Conservation (phyloP, 2,113 vertebrate species). For the Tonatia bakeri region DNA sequence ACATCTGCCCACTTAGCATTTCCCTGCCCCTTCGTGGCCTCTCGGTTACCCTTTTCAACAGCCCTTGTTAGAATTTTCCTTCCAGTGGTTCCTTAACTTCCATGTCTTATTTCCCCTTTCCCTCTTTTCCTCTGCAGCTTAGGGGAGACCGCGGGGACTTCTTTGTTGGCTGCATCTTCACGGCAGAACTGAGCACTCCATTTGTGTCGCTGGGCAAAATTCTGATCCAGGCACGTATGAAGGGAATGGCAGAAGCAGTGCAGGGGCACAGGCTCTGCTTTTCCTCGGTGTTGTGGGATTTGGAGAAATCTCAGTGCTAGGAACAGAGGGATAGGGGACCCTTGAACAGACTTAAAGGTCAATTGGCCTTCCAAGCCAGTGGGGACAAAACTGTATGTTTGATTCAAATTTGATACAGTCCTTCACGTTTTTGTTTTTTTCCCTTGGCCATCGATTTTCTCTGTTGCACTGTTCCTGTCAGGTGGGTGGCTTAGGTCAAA, state of each 20-base stretch:
- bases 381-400: not conserved
- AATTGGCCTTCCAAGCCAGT: not conserved
- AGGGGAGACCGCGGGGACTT: slow-evolving; percentile 93
- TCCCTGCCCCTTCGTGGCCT: not conserved
- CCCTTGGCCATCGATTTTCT: not conserved
- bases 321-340: not conserved
- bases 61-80: not conserved
- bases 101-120: not conserved
- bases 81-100: not conserved
- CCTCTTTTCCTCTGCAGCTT: slow-evolving; percentile 79
- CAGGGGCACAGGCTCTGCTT: not conserved
- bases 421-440: not conserved
- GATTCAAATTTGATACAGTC: not conserved
- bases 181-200: slow-evolving; percentile 96
- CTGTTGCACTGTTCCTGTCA: not conserved
- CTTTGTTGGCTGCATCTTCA: slow-evolving; percentile 96
- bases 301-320: not conserved
- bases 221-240: slow-evolving; percentile 90
- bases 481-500: not conserved
- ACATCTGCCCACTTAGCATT: not conserved
- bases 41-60: not conserved
- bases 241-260: not conserved
- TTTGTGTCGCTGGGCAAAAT: slow-evolving; percentile 97
- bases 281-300: not conserved
- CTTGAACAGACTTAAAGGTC: not conserved